These are phyloP conservation scores for Thaumatotibia leucotreta DNA, from an alignment of 1,140 invertebrate genomes.

Conservation along the genomic window DNA sequence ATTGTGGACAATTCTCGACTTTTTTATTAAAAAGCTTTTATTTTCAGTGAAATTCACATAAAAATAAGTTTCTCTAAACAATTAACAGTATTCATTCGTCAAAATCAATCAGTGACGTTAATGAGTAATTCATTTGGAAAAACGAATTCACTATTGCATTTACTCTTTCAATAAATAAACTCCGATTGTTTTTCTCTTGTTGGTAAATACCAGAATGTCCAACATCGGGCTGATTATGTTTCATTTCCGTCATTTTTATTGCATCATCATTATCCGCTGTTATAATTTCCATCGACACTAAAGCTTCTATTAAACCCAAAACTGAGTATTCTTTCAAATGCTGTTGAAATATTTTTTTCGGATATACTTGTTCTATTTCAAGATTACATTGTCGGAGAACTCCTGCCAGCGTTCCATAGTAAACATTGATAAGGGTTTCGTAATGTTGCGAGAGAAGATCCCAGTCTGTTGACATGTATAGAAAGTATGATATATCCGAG, in stretches of 20 bases:
- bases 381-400: slow-evolving; percentile 57
- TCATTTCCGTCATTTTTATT: slow-evolving; percentile 51
- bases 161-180: slow-evolving; percentile 44
- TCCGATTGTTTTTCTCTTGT: slow-evolving; percentile 30
- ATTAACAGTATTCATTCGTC: slow-evolving; percentile 20
- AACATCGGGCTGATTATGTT: slow-evolving; percentile 34
- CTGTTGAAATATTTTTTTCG: slow-evolving; percentile 56
- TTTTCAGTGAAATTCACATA: neutral
- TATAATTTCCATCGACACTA: slow-evolving; percentile 63
- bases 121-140: slow-evolving; percentile 44
- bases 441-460: slow-evolving; percentile 68
- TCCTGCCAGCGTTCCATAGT: slow-evolving; percentile 72
- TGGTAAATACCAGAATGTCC: slow-evolving; percentile 29
- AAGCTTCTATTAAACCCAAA: slow-evolving; percentile 52
- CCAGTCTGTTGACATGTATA: slow-evolving; percentile 76
- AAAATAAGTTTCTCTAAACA: neutral
- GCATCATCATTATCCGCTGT: slow-evolving; percentile 50
- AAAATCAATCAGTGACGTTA: slow-evolving; percentile 19
- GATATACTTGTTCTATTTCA: slow-evolving; percentile 65
- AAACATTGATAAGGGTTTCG: slow-evolving; percentile 72
- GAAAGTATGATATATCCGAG: slow-evolving; percentile 77
- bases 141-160: slow-evolving; percentile 53
- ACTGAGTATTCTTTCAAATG: slow-evolving; percentile 51
- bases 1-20: neutral
- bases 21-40: neutral